A percentile compares a stretch with the other conserved stretches of the same genome.
These are phyloP conservation scores for Heliconius himera DNA, from an alignment of 1,140 invertebrate genomes.

Conservation along the genomic window DNA sequence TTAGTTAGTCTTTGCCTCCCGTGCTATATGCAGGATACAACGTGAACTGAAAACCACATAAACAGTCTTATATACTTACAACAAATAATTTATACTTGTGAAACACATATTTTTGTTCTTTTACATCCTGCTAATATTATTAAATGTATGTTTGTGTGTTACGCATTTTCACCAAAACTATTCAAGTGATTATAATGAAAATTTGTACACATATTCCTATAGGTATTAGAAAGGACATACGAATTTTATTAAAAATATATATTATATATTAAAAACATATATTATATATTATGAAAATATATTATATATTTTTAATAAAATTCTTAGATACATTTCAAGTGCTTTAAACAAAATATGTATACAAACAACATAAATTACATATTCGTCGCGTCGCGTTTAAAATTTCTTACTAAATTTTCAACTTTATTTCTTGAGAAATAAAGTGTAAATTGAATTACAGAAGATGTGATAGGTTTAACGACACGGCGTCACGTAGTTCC, in stretches of 20 bases:
- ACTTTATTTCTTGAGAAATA: background rate
- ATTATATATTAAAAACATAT: no score
- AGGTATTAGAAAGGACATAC: no score
- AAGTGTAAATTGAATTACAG: background rate
- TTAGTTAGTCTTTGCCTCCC: no score
- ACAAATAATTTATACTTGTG: background rate
- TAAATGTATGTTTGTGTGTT: no score
- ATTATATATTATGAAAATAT: no score
- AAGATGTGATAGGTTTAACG: slow-evolving; percentile 23
- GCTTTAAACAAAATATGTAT: background rate
- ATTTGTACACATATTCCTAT: background rate
- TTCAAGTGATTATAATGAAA: no score
- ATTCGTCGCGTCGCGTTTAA: background rate
- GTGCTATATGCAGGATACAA: no score
- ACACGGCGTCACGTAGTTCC: slow-evolving; percentile 39
- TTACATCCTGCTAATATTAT: background rate
- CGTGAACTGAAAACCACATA: no score
- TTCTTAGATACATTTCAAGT: background rate
- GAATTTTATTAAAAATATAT: no score
- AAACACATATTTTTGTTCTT: background rate
- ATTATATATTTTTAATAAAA: no score
- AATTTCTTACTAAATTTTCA: background rate
- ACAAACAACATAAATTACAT: background rate
- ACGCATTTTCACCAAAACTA: no score
- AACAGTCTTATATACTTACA: no score